phyloP scores from a whole-genome alignment of 2,113 vertebrate species.

The Siniperca chuatsi region DNA sequence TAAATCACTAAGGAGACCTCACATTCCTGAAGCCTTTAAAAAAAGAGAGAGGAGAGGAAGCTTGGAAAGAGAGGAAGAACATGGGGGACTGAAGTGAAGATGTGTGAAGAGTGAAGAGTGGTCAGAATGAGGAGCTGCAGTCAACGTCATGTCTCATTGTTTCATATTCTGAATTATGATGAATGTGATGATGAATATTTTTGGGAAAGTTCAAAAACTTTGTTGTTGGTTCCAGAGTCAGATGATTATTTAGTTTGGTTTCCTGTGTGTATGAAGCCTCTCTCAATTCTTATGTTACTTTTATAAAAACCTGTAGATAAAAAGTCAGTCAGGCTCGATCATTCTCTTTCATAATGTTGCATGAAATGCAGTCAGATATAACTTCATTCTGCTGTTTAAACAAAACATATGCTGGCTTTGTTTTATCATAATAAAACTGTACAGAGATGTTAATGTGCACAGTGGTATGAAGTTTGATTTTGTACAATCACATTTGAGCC shows the following conservation, averaged over 20 bases:
- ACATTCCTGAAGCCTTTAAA: slow-evolving; percentile 85
- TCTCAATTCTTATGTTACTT: background rate
- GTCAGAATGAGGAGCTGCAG: slow-evolving; percentile 36
- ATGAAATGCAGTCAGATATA: background rate
- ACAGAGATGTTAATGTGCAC: slow-evolving; percentile 3
- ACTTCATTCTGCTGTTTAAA: background rate
- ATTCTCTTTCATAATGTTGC: background rate
- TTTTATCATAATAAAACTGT: background rate
- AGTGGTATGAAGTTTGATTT: background rate
- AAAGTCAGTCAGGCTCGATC: background rate
- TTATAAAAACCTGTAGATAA: background rate
- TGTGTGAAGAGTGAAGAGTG: slow-evolving; percentile 44
- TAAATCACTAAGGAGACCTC: slow-evolving; percentile 93
- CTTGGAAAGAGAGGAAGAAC: slow-evolving; percentile 39
- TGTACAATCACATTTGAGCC: background rate
- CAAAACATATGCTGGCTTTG: background rate
- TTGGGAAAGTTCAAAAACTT: background rate
- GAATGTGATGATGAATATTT: background rate
- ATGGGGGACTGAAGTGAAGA: slow-evolving; percentile 39
- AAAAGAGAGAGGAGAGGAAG: slow-evolving; percentile 40
- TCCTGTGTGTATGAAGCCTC: background rate
- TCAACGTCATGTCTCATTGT: slow-evolving; percentile 29
- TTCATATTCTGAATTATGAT: slow-evolving; percentile 4
- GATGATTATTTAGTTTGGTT: background rate
- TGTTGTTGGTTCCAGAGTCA: background rate